Base-by-base conservation (phyloP, 2,113 vertebrate genomes). In the Nipponia nippon region DNA sequence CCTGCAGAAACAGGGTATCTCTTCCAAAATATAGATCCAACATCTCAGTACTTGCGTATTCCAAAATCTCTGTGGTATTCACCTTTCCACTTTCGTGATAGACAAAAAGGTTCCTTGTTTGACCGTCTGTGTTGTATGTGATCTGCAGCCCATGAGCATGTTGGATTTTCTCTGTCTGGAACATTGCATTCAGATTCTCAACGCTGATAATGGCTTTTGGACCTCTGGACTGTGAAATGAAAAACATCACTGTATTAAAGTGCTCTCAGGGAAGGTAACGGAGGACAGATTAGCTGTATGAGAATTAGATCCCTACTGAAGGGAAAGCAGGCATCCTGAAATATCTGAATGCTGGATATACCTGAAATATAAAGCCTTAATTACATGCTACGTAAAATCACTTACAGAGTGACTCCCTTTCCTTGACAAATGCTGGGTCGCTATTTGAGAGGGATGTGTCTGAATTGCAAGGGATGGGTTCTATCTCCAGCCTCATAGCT, bases 1-100 rank as follows among this genome's bases (percentile, higher is more conserved):
- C 29, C 59, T 63, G 72, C n/a, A 63, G 76, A 73, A 90, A 65
- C 34, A 67, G 29, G 27, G 2, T 17, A 56, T 42, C 23, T 72
- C 52, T 71, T 89, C 91, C 66, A 91, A 87, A 84, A 67, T 13
- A 89, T 2, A 89, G 26, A 69, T 44, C 49, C 16, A 80, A 63
- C 23, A 78, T 13, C n/a, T 70, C 40, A 78, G 23, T 29, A 87
- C 58, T 62, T 87, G 44, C 52, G 85, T 30, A 56, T 77, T 73
- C 22, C 61, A 91, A 38, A 76, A 87, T 63, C 56, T 13, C 65
- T 0, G 0, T 16, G 18, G 53, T 30, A 89, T 75, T 98, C 71
- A 99, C 99, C 99, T 99, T 98, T 87, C 98, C 97, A 25, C 29
- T 98, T 63, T 99, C 98, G 0, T 99, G 99, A 67, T 99, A 99